Evolutionary conservation across 53 echinoderm and acorn worm genomes (phyloP), one percentile per base, ranked within the genome.

Genomic region (Actinopyga echinites): DNA sequence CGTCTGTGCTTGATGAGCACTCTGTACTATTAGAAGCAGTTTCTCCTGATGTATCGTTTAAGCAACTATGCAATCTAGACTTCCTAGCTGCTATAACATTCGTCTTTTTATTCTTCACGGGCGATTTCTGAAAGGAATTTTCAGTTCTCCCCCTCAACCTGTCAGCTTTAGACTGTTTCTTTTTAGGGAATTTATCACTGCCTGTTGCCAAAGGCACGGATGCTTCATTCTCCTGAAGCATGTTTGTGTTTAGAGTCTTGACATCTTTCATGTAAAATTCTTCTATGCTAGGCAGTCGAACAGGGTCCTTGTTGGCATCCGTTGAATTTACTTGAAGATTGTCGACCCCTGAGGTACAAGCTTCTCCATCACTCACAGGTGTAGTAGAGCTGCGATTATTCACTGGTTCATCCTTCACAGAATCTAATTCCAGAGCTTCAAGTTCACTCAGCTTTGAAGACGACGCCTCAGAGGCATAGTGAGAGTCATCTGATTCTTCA

Each of bases 231-330:
- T 83, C 94, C 85, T 90, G 94, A 49, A 97, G 83, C 90, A 97
- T 92, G 67, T 97, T 97, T 0, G 97, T 97, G 55, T 97, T 97
- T 49, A 97, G 79, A 2, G 94, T 97, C 71, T 97, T 97, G 37
- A 97, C 92, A 33, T 97, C 97, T 83, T 97, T 97, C 97, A 92
- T 94, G 64, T 94, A 94, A 56, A 94, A 97, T 77, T 97, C 97
- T 29, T 88, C 96, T 8, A 97, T 94, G 69, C 90, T 92, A 7
- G 92, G 94, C 21, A 97, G 86, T 37, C 94, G 92, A 8, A 85
- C 69, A 1, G 88, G 44, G 43, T 93, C 93, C 17, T 63, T 77
- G 4, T 81, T 61, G 13, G 53, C 85, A 6, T 75, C 89, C 22
- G 74, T 82, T 28, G 82, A 85, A 17, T 56, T 83, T 2, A 42